Evolutionary conservation across 2,888 invertebrate species (phyloP).

Genomic region (Polietes domitor): DNA sequence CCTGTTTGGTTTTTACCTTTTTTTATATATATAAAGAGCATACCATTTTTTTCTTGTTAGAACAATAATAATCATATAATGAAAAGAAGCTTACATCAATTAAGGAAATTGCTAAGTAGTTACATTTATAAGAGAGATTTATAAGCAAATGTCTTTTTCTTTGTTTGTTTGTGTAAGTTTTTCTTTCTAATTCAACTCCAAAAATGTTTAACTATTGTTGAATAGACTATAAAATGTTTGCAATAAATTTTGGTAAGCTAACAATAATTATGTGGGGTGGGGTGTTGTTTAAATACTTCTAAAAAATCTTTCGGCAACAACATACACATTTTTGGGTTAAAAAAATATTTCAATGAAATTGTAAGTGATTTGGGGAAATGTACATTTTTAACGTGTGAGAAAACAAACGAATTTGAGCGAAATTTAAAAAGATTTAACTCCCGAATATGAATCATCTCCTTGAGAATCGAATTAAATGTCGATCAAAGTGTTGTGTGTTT

Average conservation of each 20-base stretch:
- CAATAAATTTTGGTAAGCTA: neutral
- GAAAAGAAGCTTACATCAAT: conserved; percentile 55
- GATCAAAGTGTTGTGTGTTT: too few relatives aligned
- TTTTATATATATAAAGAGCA: conserved; percentile 34
- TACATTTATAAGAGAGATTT: conserved; percentile 7
- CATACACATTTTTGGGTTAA: conserved; percentile 27
- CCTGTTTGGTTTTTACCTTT: conserved; percentile 25
- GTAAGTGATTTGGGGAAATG: neutral
- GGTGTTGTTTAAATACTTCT: neutral
- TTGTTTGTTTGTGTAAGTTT: conserved; percentile 27
- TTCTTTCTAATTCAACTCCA: conserved; percentile 45
- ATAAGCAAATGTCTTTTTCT: conserved; percentile 35
- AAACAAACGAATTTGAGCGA: too few relatives aligned
- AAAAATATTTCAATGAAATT: conserved; percentile 15
- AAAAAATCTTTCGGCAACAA: conserved; percentile 38
- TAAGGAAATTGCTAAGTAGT: conserved; percentile 43
- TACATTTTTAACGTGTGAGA: too few relatives aligned
- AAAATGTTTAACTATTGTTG: neutral
- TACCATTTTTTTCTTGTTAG: neutral
- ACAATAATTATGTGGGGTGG: neutral
- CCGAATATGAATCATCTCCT: too few relatives aligned
- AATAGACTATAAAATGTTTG: neutral
- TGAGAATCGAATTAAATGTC: too few relatives aligned
- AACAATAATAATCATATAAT: conserved; percentile 28
- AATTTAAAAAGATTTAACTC: too few relatives aligned